These are phyloP conservation scores for Zingel zingel DNA, from an alignment of 2,113 vertebrate species.

Conservation along the genomic window DNA sequence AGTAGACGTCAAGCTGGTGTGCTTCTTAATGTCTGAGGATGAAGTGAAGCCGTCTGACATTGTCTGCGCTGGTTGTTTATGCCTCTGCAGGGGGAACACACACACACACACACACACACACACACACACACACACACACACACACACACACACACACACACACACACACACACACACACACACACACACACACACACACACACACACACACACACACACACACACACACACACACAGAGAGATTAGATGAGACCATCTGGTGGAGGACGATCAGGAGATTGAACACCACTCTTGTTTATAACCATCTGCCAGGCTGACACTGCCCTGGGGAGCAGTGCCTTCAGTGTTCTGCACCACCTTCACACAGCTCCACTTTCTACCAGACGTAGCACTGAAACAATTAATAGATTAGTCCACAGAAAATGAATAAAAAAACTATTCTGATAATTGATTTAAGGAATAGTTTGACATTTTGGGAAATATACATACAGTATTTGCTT, in stretches of 20 bases:
- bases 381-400: background rate
- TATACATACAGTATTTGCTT: background rate
- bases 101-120: conserved; percentile 39
- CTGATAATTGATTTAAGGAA: background rate
- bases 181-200: conserved; percentile 41
- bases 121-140: conserved; percentile 34
- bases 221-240: conserved; percentile 49
- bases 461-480: background rate
- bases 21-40: conserved; percentile 63
- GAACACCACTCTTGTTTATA: conserved; percentile 80
- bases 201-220: conserved; percentile 32
- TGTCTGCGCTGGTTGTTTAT: conserved; percentile 67
- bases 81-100: conserved; percentile 54
- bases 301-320: conserved; percentile 75
- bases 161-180: conserved; percentile 29
- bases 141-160: conserved; percentile 55
- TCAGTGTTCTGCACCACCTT: conserved; percentile 37
- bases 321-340: conserved; percentile 58
- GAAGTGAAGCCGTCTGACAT: conserved; percentile 68
- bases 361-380: conserved; percentile 20
- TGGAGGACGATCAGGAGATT: conserved; percentile 69
- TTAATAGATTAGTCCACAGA: background rate
- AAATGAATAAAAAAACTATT: background rate
- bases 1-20: conserved; percentile 41
- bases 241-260: conserved; percentile 81